Percentiles rank a stretch among this genome's conserved stretches.
Conservation (phyloP, 2,888 invertebrate species). For the Agonopterix arenella region DNA sequence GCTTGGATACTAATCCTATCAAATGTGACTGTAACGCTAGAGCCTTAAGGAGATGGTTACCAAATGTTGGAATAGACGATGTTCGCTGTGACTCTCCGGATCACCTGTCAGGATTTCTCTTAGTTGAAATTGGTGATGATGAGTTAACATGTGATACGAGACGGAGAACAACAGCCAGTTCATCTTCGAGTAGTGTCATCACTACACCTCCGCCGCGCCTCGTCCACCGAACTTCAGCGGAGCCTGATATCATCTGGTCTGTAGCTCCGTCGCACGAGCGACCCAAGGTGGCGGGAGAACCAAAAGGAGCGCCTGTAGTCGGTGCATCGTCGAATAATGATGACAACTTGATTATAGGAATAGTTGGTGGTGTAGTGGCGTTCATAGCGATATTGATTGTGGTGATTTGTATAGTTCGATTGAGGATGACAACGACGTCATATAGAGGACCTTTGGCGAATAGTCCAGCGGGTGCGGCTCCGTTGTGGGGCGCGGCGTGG, state of each 20-base stretch:
- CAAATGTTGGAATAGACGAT: constrained; percentile 78
- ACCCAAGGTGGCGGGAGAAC: constrained; percentile 73
- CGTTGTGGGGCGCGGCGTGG: constrained; percentile 75
- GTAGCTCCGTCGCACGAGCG: constrained; percentile 83
- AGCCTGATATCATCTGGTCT: constrained; percentile 94
- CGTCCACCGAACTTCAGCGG: constrained; percentile 80
- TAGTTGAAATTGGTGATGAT: constrained; percentile 87
- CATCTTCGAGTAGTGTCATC: constrained; percentile 55
- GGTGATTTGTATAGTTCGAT: constrained; percentile 90
- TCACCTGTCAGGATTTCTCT: constrained; percentile 80
- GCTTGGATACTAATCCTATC: constrained; percentile 87
- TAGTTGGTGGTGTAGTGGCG: constrained; percentile 94
- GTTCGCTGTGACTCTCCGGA: constrained; percentile 83
- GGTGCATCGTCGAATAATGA: constrained; percentile 85
- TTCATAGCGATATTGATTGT: constrained; percentile 93
- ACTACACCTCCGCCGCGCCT: constrained; percentile 68
- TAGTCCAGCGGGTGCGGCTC: constrained; percentile 78
- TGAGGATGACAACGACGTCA: constrained; percentile 82
- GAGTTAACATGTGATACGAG: constrained; percentile 86
- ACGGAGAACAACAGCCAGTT: constrained; percentile 68
- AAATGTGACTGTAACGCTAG: constrained; percentile 90
- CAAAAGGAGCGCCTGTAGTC: constrained; percentile 76
- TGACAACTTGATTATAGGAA: constrained; percentile 95
- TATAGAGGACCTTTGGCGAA: constrained; percentile 82
- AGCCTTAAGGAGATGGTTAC: constrained; percentile 87